Conservation (phyloP, 1,140 invertebrate species). For the Bombus confusus region DNA sequence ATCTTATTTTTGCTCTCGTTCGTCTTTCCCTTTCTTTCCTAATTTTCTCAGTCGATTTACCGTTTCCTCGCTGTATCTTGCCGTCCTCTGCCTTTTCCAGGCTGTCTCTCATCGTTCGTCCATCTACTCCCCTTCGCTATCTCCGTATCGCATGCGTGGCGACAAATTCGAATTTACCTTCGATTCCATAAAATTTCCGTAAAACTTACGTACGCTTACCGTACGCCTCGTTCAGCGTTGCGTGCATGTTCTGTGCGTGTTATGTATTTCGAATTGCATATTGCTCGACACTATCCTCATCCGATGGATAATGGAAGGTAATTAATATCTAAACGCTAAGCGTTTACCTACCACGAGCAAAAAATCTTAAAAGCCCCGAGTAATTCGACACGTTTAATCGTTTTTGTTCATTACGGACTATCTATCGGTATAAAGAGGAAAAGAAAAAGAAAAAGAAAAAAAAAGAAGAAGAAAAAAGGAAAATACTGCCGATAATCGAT, state of each 20-base stretch:
- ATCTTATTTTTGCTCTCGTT: too few species aligned
- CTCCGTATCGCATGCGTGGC: too few species aligned
- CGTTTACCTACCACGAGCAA: background rate
- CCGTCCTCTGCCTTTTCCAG: too few species aligned
- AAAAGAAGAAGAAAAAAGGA: background rate
- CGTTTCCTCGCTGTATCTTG: too few species aligned
- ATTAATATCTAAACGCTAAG: conserved; percentile 3
- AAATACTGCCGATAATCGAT: background rate
- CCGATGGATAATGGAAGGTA: too few species aligned
- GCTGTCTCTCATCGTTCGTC: too few species aligned
- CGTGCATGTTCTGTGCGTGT: accelerated
- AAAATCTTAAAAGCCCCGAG: background rate
- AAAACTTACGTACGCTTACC: background rate
- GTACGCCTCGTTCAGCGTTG: background rate
- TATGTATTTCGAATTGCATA: background rate
- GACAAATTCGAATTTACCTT: background rate
- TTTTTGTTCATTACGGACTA: background rate
- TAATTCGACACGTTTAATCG: conserved; percentile 19
- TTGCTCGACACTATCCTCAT: background rate
- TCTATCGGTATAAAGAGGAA: background rate
- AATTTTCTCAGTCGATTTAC: too few species aligned
- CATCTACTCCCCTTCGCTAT: too few species aligned
- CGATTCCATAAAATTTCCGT: background rate
- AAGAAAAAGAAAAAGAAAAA: background rate
- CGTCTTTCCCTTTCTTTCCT: too few species aligned